phyloP scores from a whole-genome alignment of 2,797 vertebrate genomes.

The Cynopterus sphinx region DNA sequence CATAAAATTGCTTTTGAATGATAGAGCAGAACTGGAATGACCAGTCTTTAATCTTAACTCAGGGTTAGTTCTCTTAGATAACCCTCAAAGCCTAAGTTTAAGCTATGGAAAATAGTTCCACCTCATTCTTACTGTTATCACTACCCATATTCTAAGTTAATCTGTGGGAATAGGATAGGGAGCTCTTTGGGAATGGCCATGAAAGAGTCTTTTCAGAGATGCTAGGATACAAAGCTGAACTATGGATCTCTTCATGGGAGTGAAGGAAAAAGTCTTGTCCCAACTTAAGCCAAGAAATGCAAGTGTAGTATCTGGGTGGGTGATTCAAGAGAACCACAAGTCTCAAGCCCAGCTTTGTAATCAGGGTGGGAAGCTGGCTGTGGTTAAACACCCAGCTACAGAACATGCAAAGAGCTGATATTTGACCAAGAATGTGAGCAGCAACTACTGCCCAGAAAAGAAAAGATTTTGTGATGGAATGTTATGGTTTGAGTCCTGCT shows the following conservation, averaged over 20 bases:
- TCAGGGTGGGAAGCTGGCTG: background rate
- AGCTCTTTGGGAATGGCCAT: background rate
- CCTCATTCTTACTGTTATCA: background rate
- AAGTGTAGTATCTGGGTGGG: background rate
- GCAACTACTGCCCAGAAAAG: background rate
- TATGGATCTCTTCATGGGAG: background rate
- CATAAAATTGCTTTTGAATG: background rate
- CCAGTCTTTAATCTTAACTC: background rate
- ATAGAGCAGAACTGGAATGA: background rate
- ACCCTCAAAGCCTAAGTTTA: background rate
- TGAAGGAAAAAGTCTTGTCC: background rate
- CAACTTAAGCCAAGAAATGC: background rate
- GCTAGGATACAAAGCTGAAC: background rate
- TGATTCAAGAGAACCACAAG: background rate
- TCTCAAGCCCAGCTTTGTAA: background rate
- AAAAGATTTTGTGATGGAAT: background rate
- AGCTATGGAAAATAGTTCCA: background rate
- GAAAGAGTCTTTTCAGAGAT: background rate
- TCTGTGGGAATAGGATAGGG: background rate
- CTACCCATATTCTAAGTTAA: background rate
- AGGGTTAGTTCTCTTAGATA: background rate
- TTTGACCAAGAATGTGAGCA: background rate
- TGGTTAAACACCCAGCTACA: background rate
- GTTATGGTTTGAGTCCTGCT: background rate
- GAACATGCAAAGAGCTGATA: background rate